Conservation (phyloP, 2,797 vertebrate genomes). For the Ctenochaetus hawaiiensis region DNA sequence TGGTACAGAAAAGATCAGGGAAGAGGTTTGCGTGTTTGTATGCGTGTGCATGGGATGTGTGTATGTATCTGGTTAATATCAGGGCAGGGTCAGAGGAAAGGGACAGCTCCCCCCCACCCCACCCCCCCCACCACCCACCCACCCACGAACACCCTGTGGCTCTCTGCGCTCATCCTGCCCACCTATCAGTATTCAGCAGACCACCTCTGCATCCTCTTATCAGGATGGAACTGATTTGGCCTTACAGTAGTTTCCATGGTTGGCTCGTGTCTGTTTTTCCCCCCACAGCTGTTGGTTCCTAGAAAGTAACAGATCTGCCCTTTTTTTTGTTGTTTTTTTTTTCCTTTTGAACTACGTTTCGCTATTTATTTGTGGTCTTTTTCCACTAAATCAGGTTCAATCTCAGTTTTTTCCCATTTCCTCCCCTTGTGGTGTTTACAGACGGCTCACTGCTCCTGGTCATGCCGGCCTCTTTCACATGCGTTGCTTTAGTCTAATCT, state of each 20-base stretch:
- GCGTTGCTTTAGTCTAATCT: conserved; percentile 50
- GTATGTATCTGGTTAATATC: conserved; percentile 41
- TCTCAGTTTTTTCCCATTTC: conserved; percentile 27
- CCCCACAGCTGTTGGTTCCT: conserved; percentile 33
- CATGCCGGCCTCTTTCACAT: conserved; percentile 44
- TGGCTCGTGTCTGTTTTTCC: conserved; percentile 36
- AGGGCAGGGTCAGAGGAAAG: conserved; percentile 66
- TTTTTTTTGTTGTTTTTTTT: conserved; percentile 3
- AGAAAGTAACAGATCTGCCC: conserved; percentile 41
- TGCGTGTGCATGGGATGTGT: conserved; percentile 11
- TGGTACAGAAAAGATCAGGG: conserved; percentile 57
- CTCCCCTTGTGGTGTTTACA: conserved; percentile 40
- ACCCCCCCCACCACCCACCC: background rate
- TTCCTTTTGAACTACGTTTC: conserved; percentile 2
- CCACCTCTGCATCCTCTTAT: conserved; percentile 61
- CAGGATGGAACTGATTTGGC: conserved; percentile 69
- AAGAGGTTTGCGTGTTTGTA: conserved; percentile 22
- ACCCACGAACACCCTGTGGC: conserved; percentile 32
- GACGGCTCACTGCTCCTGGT: conserved; percentile 42
- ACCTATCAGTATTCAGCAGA: conserved; percentile 76
- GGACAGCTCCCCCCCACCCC: conserved; percentile 1
- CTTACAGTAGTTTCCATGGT: conserved; percentile 55
- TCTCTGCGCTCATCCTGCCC: conserved; percentile 54
- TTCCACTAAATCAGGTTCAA: conserved; percentile 35
- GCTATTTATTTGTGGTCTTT: conserved; percentile 27